A percentile compares a stretch with the other conserved stretches of the same genome.
phyloP scores from a whole-genome alignment of 2,888 invertebrate genomes.

The Pyrrhia umbra region DNA sequence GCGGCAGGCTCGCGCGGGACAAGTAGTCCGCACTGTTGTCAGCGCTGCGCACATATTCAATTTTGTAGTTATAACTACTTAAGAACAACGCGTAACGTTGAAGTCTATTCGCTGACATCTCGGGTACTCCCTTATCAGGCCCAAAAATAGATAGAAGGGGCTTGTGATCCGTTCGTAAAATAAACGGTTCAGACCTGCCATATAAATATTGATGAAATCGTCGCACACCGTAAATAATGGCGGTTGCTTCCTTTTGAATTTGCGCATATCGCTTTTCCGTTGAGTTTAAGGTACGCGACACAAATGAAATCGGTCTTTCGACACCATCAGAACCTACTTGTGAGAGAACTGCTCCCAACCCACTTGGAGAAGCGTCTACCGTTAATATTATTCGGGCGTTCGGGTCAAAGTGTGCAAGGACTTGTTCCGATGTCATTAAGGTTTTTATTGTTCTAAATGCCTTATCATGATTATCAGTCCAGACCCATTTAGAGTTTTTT shows the following conservation, averaged over 20 bases:
- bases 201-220: constrained; percentile 18
- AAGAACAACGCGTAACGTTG: too few species aligned
- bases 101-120: constrained; percentile 13
- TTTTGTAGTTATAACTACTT: too few species aligned
- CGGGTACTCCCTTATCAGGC: background rate
- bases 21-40: too few species aligned
- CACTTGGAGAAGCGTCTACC: background rate
- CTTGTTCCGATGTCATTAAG: constrained; percentile 42
- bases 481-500: constrained; percentile 30
- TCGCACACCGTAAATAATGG: constrained; percentile 7
- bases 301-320: too few species aligned
- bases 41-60: too few species aligned
- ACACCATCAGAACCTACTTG: too few species aligned
- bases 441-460: constrained; percentile 44
- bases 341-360: background rate
- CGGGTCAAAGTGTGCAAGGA: background rate
- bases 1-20: constrained; percentile 4
- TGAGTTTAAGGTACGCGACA: background rate
- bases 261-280: constrained; percentile 3
- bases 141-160: background rate
- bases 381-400: constrained; percentile 11
- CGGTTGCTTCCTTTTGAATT: constrained; percentile 6
- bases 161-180: background rate
- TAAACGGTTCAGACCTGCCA: constrained; percentile 7
- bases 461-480: constrained; percentile 5